Base-by-base conservation (phyloP, 2,888 invertebrate genomes). In the Drosophila cracens region DNA sequence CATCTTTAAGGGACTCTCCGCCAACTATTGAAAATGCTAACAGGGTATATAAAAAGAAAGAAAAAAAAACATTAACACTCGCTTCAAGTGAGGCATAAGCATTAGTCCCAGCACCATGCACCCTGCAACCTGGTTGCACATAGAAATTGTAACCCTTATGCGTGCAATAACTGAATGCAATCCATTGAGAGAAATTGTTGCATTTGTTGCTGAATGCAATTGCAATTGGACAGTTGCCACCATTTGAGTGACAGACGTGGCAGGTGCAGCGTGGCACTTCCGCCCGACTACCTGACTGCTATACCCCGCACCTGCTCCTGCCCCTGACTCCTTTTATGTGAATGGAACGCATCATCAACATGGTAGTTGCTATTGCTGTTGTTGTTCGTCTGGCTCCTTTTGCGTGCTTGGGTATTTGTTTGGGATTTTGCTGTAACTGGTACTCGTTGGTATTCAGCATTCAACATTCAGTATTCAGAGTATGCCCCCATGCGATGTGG, bases 381-480 rank as follows among this genome's bases (percentile, higher is more conserved):
- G 59, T 43, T 64, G 51, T 61, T 57, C 48, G 79, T 74, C 70
- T 72, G 71, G 74, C 56, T 74, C 57, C 65, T 65, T 68, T 80
- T 65, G 72, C 78, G 76, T 88, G 78, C 46, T 58, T 46, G 49
- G 73, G 63, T 69, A 71, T 76, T 83, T 81, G 77, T 57, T 62
- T 48, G 52, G 51, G 38, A 46, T 69, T 65, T 66, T 60, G 56
- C 63, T 76, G 87, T 87, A 88, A 87, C 87, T 90, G 87, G 87
- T 76, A 87, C 87, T 83, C 82, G 90, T 73, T 90, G 90, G 87
- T 83, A 87, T 87, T 88, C 89, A 56, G 49, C 34, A 34, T 57
- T 40, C 34, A 68, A 49, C 33, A 54, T 53, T 40, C 38, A 33
- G 49, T 59, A 59, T 49, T 59, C 59, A 59, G 86, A 76, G 64